A percentile compares a stretch with the other conserved stretches of the same genome.
These are phyloP conservation scores for Hirundichthys speculiger DNA, from an alignment of 2,113 vertebrate genomes.

Conservation along the genomic window DNA sequence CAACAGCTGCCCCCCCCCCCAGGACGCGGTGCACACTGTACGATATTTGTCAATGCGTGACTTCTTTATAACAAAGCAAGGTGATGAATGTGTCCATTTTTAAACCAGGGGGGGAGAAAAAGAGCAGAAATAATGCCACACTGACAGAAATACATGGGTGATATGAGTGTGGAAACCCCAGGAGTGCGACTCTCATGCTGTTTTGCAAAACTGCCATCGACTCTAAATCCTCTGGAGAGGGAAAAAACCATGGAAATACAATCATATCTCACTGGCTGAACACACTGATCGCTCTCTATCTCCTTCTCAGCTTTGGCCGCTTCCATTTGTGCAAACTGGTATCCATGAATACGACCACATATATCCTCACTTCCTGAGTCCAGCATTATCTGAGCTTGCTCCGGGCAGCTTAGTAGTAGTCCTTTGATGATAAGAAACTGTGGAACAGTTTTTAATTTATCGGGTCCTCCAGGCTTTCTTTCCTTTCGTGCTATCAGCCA, in stretches of 20 bases:
- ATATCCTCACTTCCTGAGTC: slow-evolving; percentile 31
- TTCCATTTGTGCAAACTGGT: slow-evolving; percentile 37
- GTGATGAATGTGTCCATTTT: slow-evolving; percentile 23
- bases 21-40: slow-evolving; percentile 3
- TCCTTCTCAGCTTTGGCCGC: slow-evolving; percentile 31
- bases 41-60: not conserved
- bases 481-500: slow-evolving; percentile 40
- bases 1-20: slow-evolving; percentile 1
- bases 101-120: not conserved
- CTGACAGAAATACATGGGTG: slow-evolving; percentile 8
- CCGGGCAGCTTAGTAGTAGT: slow-evolving; percentile 45
- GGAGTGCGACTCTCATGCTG: slow-evolving; percentile 13
- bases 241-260: slow-evolving; percentile 4
- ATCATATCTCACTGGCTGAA: too few relatives aligned
- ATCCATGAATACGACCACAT: slow-evolving; percentile 20
- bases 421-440: slow-evolving; percentile 71
- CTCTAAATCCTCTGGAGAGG: slow-evolving; percentile 22
- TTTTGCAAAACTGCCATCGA: slow-evolving; percentile 29
- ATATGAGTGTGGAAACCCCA: slow-evolving; percentile 11
- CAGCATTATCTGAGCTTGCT: slow-evolving; percentile 38
- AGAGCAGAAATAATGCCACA: not conserved
- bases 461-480: slow-evolving; percentile 37
- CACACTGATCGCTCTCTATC: slow-evolving; percentile 31
- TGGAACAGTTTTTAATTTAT: slow-evolving; percentile 68
- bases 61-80: slow-evolving; percentile 7